Conservation (phyloP, 2,888 invertebrate species). For the Chrysopilus asiliformis region DNA sequence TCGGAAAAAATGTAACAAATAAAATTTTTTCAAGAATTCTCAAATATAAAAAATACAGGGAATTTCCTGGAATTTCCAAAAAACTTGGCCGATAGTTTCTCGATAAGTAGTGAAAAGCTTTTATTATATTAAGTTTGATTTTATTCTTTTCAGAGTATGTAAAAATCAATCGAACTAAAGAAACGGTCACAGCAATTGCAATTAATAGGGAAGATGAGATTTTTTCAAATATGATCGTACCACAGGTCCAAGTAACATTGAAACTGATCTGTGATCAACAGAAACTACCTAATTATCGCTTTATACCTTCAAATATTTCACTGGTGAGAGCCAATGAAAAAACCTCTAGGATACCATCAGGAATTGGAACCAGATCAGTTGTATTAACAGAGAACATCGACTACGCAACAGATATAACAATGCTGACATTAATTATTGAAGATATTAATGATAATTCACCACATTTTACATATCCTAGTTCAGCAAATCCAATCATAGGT, state of each 20-base stretch:
- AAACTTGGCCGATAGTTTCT: too few relatives aligned
- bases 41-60: not conserved
- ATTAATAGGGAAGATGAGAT: conserved; percentile 20
- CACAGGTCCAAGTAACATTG: conserved; percentile 20
- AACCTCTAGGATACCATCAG: too few relatives aligned
- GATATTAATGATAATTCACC: conserved; percentile 24
- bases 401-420: conserved; percentile 17
- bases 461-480: conserved; percentile 17
- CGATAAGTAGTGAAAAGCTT: too few relatives aligned
- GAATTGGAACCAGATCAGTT: conserved; percentile 5
- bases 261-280: conserved; percentile 15
- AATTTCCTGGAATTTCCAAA: not conserved
- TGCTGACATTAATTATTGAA: conserved; percentile 19
- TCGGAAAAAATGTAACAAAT: too few relatives aligned
- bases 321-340: not conserved
- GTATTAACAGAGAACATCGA: conserved; percentile 17
- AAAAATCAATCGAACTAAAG: conserved; percentile 17
- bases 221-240: conserved; percentile 17
- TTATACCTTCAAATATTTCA: not conserved
- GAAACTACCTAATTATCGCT: not conserved
- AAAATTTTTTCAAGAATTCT: not conserved
- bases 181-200: conserved; percentile 17
- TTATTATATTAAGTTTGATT: too few relatives aligned
- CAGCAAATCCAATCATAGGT: conserved; percentile 15
- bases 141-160: conserved; percentile 18